Evolutionary conservation across 2,797 vertebrate genomes (phyloP).

Genomic region (Acanthis flammea): DNA sequence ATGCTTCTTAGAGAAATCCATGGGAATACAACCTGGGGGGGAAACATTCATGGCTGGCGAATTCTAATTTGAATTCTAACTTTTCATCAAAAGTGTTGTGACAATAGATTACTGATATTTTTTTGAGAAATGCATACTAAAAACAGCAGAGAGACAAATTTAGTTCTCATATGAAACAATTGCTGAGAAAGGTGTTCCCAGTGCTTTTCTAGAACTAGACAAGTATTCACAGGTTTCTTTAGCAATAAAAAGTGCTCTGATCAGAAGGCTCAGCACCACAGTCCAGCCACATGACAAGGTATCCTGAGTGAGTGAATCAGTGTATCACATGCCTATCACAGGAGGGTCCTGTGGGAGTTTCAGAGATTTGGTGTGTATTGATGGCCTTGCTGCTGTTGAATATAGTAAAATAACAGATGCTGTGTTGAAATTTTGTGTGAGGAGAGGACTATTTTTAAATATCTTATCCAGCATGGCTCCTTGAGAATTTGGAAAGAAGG

Average conservation of each 20-base stretch:
- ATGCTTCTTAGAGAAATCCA: not conserved
- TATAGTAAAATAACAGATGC: not conserved
- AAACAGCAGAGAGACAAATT: not conserved
- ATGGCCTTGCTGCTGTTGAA: not conserved
- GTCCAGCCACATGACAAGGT: not conserved
- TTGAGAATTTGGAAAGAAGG: not conserved
- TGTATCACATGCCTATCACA: not conserved
- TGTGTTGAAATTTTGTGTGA: not conserved
- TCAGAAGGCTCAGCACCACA: not conserved
- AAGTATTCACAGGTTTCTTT: not conserved
- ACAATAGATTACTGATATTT: not conserved
- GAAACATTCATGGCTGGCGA: not conserved
- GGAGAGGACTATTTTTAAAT: not conserved
- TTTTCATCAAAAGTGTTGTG: not conserved
- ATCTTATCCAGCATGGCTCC: not conserved
- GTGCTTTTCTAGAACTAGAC: not conserved
- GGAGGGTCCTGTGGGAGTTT: not conserved
- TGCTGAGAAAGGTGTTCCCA: not conserved
- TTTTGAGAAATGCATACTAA: not conserved
- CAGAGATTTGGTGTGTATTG: not conserved
- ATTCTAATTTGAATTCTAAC: not conserved
- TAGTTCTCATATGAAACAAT: not conserved
- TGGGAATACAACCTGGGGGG: not conserved
- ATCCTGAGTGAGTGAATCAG: not conserved
- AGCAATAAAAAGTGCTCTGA: not conserved